Evolutionary conservation across 1,140 invertebrate species (phyloP), one percentile per base, ranked within the genome.

Genomic region (Heliconius melpomene): DNA sequence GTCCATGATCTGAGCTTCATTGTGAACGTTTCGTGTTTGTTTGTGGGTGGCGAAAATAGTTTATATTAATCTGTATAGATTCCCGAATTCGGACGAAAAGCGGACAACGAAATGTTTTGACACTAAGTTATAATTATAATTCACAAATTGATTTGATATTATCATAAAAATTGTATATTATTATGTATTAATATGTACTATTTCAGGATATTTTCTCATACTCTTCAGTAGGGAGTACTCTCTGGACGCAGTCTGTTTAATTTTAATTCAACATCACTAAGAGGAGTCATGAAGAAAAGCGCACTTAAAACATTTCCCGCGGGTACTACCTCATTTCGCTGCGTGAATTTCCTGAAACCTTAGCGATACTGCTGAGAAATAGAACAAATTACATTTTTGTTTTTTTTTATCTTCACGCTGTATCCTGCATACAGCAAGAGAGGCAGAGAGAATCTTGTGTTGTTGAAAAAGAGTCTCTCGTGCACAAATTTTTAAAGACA

Each of bases 1-100:
- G 38, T 40, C 40, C 60, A 54, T 77, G 75, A 77, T 77, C 75
- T 71, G 60, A 71, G 60, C 66, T 77, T 77, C 32, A 77, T 77
- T 71, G 75, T 20, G 13, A 71, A 77, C 54, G 75, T 77, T 29
- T 29, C 18, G 32, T 36, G 38, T n/a, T 32, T 29, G 16, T 29
- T 66, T 29, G 18, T 52, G 18, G 60, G 11, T 57, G 60, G 60
- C 9, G 57, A 0, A 5, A n/a, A 60, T 5, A 23, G 1, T 26
- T 60, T 8, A n/a, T 1, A 60, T 60, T 11, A 60, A 16, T 16
- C 9, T 3, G 7, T 36, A 36, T 36, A 36, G 32, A 36, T 36
- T 36, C 7, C 32, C 7, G 32, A 36, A 36, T 36, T 36, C 5
- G 7, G 32, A 1, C 32, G 9, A 13, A 46, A 46, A 46, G 16